phyloP scores from a whole-genome alignment of 2,797 vertebrate genomes.

The Meriones psammophilus region DNA sequence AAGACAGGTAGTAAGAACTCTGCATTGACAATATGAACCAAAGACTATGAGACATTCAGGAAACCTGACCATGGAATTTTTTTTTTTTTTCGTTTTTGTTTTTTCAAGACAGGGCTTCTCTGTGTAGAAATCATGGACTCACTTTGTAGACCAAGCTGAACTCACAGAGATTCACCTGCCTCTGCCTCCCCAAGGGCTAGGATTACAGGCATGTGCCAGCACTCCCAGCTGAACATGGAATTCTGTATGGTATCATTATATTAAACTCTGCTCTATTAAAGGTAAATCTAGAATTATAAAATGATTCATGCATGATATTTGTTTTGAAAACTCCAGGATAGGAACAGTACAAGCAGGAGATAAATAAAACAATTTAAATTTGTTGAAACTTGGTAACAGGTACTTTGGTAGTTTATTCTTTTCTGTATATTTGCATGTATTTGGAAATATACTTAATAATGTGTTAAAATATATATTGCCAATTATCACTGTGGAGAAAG shows the following conservation, averaged over 20 bases:
- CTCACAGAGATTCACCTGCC: too few species aligned
- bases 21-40: slow-evolving; percentile 17
- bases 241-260: slow-evolving; percentile 14
- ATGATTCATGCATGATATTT: not conserved
- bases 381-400: not conserved
- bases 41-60: not conserved
- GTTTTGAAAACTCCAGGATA: slow-evolving; percentile 42
- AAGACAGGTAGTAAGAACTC: slow-evolving; percentile 50
- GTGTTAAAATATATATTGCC: not conserved
- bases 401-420: slow-evolving; percentile 6
- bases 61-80: slow-evolving; percentile 25
- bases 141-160: too few species aligned
- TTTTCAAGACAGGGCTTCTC: too few species aligned
- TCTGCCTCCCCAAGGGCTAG: too few species aligned
- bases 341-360: not conserved
- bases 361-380: slow-evolving; percentile 5
- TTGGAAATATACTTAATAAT: slow-evolving; percentile 52
- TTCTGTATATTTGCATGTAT: slow-evolving; percentile 34
- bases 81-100: too few species aligned
- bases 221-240: not conserved
- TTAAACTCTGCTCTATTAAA: slow-evolving; percentile 45
- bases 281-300: slow-evolving; percentile 49
- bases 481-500: not conserved
- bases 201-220: too few species aligned
- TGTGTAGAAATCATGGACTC: too few species aligned